These are phyloP conservation scores for Leptinotarsa peninsularis DNA, from an alignment of 2,888 invertebrate species.

Conservation along the genomic window DNA sequence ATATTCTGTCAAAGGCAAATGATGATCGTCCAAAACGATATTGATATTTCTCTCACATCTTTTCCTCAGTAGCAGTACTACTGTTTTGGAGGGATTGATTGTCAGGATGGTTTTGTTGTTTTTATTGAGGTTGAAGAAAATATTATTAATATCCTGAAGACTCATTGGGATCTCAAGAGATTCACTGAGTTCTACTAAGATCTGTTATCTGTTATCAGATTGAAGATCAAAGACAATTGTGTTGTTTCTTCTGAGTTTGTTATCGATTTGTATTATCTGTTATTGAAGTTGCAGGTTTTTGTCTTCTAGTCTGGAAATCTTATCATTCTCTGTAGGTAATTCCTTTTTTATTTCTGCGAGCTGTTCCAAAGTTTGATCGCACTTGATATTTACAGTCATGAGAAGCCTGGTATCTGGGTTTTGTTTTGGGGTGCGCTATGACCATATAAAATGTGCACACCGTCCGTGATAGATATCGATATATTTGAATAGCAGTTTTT, in stretches of 20 bases:
- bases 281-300: background rate
- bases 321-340: background rate
- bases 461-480: no score
- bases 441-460: no score
- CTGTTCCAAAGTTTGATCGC: background rate
- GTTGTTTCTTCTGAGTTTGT: background rate
- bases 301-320: background rate
- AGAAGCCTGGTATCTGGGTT: background rate
- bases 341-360: background rate
- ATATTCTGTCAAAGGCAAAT: no score
- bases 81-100: no score
- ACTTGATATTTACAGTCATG: constrained; percentile 6
- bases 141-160: constrained; percentile 4
- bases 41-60: no score
- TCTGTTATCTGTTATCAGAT: background rate
- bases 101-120: background rate
- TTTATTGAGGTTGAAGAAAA: background rate
- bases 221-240: background rate
- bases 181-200: background rate
- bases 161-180: background rate
- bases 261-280: background rate
- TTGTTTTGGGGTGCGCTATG: no score
- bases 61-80: no score
- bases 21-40: no score
- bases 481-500: no score